phyloP scores from a whole-genome alignment of 2,888 invertebrate species.

The Ptychoptera albimana region DNA sequence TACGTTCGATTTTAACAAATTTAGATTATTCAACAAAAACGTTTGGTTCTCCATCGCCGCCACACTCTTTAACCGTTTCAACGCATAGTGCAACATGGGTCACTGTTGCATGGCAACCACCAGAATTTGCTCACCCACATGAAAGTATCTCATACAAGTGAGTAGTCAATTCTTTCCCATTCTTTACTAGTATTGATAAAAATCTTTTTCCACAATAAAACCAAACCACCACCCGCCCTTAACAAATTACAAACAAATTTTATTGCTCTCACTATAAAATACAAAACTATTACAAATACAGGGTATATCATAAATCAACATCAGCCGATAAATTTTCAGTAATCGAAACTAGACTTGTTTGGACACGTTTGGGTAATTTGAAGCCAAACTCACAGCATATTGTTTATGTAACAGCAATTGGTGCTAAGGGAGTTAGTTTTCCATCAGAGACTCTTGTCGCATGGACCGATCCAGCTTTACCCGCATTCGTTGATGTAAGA shows the following conservation, averaged over 20 bases:
- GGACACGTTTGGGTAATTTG: constrained; percentile 51
- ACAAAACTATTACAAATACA: constrained; percentile 19
- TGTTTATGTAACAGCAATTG: constrained; percentile 56
- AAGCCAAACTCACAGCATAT: constrained; percentile 71
- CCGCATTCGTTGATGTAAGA: constrained; percentile 68
- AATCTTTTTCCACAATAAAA: background rate
- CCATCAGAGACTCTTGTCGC: constrained; percentile 70
- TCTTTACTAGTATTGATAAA: background rate
- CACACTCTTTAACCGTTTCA: constrained; percentile 61
- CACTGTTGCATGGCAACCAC: constrained; percentile 70
- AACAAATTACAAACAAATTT: background rate
- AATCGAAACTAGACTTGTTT: constrained; percentile 50
- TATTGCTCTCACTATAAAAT: background rate
- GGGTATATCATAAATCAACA: constrained; percentile 53
- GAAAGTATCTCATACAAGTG: constrained; percentile 62
- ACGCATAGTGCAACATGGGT: constrained; percentile 71
- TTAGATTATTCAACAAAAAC: constrained; percentile 30
- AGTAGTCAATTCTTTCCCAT: constrained; percentile 15
- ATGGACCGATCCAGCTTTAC: constrained; percentile 78
- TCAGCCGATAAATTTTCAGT: constrained; percentile 42
- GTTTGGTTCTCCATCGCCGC: constrained; percentile 60
- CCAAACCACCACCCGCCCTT: background rate
- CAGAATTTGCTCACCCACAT: constrained; percentile 64
- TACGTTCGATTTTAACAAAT: too few relatives aligned
- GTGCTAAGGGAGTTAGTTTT: constrained; percentile 50